Conservation (phyloP, 2,888 invertebrate species). For the Drosophila yooni region DNA sequence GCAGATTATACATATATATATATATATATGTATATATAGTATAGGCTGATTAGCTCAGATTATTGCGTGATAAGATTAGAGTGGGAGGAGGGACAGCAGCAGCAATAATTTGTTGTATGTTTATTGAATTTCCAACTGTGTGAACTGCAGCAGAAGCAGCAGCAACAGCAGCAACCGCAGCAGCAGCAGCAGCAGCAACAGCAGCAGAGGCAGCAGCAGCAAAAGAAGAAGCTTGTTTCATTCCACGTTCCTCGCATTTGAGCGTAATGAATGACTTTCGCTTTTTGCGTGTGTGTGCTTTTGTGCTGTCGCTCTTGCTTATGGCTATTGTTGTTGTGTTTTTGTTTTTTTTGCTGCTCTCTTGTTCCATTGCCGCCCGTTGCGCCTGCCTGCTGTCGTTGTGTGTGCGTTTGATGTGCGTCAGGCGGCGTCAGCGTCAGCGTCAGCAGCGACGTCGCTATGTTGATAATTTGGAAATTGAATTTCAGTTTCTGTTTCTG, state of each 20-base stretch:
- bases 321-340: not conserved
- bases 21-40: not conserved
- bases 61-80: slow-evolving; percentile 52
- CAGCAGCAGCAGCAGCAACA: not conserved
- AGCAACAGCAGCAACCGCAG: not conserved
- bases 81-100: not conserved
- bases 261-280: slow-evolving; percentile 52
- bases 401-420: slow-evolving; percentile 33
- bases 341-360: not conserved
- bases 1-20: not conserved
- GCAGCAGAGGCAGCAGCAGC: not conserved
- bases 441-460: slow-evolving; percentile 18
- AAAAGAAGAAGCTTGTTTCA: slow-evolving; percentile 27
- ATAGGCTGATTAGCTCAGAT: slow-evolving; percentile 32
- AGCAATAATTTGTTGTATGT: not conserved
- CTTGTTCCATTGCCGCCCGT: slow-evolving; percentile 29
- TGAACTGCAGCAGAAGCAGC: not conserved
- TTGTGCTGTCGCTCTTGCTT: slow-evolving; percentile 24
- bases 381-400: slow-evolving; percentile 6
- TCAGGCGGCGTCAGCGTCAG: slow-evolving; percentile 23
- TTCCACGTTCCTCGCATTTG: slow-evolving; percentile 17
- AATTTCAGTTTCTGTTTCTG: slow-evolving; percentile 60
- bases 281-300: slow-evolving; percentile 42
- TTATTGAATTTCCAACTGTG: not conserved
- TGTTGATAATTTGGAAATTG: slow-evolving; percentile 72